phyloP scores from a whole-genome alignment of 2,797 vertebrate species.

The Gymnoscopelus braueri region DNA sequence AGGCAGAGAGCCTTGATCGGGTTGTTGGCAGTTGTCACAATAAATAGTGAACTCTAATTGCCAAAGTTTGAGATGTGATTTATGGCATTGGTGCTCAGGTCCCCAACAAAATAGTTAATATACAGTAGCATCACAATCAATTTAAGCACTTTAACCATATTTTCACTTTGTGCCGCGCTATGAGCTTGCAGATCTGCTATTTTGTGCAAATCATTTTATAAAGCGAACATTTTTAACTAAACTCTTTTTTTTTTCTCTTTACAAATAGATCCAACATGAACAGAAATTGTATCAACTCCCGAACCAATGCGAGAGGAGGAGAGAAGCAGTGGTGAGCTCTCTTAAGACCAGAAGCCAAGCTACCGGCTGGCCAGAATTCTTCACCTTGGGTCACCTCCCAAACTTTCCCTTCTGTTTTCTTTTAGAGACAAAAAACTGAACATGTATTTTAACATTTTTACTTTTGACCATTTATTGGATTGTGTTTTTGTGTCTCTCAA shows the following conservation, averaged over 20 bases:
- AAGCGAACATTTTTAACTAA: too few species aligned
- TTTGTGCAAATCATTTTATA: too few species aligned
- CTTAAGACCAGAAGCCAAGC: constrained; percentile 61
- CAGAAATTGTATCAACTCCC: constrained; percentile 80
- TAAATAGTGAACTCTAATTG: too few species aligned
- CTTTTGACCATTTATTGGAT: constrained; percentile 30
- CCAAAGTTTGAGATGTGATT: too few species aligned
- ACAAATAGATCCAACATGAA: constrained; percentile 90
- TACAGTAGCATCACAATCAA: too few species aligned
- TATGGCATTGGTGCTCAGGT: too few species aligned
- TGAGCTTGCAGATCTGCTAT: too few species aligned
- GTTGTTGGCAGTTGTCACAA: too few species aligned
- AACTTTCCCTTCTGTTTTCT: constrained; percentile 14
- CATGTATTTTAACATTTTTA: constrained; percentile 36
- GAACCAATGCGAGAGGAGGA: constrained; percentile 52
- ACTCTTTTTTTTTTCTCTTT: constrained; percentile 74
- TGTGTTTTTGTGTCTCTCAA: constrained; percentile 52
- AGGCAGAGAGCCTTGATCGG: too few species aligned
- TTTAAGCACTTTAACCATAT: too few species aligned
- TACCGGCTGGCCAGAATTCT: constrained; percentile 48
- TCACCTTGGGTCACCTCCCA: constrained; percentile 34
- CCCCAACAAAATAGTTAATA: too few species aligned
- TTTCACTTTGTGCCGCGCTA: too few species aligned
- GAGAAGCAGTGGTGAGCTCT: constrained; percentile 70
- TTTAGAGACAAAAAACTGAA: constrained; percentile 50